These are phyloP conservation scores for Dryobates pubescens DNA, from an alignment of 2,797 vertebrate species.

Conservation along the genomic window DNA sequence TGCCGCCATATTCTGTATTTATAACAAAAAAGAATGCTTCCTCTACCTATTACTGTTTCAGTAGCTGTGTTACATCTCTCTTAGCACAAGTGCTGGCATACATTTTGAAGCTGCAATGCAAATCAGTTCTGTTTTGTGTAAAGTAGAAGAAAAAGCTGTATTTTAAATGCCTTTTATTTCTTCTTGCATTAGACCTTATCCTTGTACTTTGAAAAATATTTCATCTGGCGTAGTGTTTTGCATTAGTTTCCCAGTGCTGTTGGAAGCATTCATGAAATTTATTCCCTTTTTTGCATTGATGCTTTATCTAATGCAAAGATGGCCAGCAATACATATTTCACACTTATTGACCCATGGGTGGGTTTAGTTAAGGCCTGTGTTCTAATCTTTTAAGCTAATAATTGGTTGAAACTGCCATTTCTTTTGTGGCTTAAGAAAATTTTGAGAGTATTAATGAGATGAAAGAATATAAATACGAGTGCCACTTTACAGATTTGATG, in stretches of 20 bases:
- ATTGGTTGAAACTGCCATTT: not conserved
- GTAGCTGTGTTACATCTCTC: not conserved
- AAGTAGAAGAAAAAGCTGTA: not conserved
- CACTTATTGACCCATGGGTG: too few relatives aligned
- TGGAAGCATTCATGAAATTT: not conserved
- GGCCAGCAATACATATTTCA: not conserved
- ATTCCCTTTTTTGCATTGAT: not conserved
- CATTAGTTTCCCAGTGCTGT: not conserved
- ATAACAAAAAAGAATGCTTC: not conserved
- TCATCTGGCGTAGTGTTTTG: not conserved
- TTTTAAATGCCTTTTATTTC: not conserved
- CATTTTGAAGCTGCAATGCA: not conserved
- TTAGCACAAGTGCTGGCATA: not conserved
- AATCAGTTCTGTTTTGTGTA: not conserved
- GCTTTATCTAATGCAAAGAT: not conserved
- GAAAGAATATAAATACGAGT: not conserved
- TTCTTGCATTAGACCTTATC: not conserved
- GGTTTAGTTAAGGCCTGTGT: not conserved
- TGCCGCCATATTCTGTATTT: not conserved
- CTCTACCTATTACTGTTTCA: not conserved
- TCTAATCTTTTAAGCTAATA: not conserved
- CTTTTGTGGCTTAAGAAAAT: not conserved
- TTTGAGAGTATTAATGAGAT: not conserved
- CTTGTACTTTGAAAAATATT: not conserved
- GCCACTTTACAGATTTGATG: not conserved